Conservation (phyloP, 2,888 invertebrate genomes). For the Caenorhabditis sp. region DNA sequence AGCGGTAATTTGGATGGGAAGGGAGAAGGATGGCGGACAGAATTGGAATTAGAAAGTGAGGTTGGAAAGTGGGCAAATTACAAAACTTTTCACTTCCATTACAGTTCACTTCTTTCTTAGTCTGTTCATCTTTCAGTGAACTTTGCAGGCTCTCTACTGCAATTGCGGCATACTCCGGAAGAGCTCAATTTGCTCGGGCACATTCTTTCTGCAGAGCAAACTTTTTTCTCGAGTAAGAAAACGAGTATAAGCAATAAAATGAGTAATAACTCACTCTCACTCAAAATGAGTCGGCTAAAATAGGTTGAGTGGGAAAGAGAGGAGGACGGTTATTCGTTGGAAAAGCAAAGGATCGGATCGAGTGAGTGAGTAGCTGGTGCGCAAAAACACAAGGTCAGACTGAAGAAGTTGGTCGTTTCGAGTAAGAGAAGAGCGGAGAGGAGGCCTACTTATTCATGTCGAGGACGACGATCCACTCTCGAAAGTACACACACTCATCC, state of each 20-base stretch:
- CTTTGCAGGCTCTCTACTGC: too few relatives aligned
- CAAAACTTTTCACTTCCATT: too few relatives aligned
- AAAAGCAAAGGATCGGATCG: conserved; percentile 21
- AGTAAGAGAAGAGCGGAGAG: conserved; percentile 18
- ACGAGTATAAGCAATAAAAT: too few relatives aligned
- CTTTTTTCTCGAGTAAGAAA: too few relatives aligned
- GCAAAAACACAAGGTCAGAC: conserved; percentile 44
- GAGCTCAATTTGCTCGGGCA: too few relatives aligned
- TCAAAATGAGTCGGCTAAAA: conserved; percentile 25
- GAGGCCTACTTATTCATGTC: conserved; percentile 41
- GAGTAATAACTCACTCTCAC: conserved; percentile 12
- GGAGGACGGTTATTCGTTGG: conserved; percentile 19
- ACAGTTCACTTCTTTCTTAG: too few relatives aligned
- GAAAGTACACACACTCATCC: conserved; percentile 31
- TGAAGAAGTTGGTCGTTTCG: conserved; percentile 31
- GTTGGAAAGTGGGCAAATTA: background rate
- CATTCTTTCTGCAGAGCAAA: too few relatives aligned
- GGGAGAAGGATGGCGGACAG: background rate
- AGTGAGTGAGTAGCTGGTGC: conserved; percentile 12
- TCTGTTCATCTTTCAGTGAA: too few relatives aligned
- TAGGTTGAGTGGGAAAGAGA: conserved; percentile 36
- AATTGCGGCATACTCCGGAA: too few relatives aligned
- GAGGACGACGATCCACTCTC: conserved; percentile 46
- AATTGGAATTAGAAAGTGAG: background rate
- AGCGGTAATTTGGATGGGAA: conserved; percentile 23